These are phyloP conservation scores for Nymphicus hollandicus DNA, from an alignment of 2,113 vertebrate species.

Conservation along the genomic window DNA sequence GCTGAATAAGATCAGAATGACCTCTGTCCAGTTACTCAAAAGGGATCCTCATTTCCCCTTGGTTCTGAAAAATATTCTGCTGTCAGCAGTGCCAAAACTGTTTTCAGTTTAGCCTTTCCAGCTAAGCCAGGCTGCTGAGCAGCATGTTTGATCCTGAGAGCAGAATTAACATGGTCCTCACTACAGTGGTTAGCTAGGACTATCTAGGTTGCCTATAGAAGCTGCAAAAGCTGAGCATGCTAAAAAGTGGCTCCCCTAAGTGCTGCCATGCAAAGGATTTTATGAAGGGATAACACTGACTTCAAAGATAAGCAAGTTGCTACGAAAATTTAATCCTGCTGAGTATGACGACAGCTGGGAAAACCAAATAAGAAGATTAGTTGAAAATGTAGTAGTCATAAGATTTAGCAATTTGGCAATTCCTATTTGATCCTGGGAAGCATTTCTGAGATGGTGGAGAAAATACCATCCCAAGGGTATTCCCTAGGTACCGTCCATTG, in stretches of 20 bases:
- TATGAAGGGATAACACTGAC: constrained; percentile 35
- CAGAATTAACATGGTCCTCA: background rate
- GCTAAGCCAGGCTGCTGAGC: background rate
- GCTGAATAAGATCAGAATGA: background rate
- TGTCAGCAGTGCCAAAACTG: background rate
- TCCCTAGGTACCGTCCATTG: background rate
- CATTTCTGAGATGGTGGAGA: background rate
- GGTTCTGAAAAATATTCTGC: background rate
- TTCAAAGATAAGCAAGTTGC: constrained; percentile 59
- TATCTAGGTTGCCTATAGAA: background rate
- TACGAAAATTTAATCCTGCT: constrained; percentile 42
- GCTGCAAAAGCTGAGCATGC: background rate
- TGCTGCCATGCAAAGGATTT: constrained; percentile 10
- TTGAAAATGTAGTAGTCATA: background rate
- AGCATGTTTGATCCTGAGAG: background rate
- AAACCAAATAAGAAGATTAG: constrained; percentile 52
- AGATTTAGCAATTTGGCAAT: background rate
- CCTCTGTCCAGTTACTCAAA: background rate
- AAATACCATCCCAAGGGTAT: background rate
- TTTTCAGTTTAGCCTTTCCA: background rate
- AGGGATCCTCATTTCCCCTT: background rate
- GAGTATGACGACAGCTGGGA: background rate
- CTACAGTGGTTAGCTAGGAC: background rate
- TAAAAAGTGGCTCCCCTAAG: background rate
- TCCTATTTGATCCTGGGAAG: background rate